Base-by-base conservation (phyloP, 2,888 invertebrate species). In the Leptarthrus brevirostris region DNA sequence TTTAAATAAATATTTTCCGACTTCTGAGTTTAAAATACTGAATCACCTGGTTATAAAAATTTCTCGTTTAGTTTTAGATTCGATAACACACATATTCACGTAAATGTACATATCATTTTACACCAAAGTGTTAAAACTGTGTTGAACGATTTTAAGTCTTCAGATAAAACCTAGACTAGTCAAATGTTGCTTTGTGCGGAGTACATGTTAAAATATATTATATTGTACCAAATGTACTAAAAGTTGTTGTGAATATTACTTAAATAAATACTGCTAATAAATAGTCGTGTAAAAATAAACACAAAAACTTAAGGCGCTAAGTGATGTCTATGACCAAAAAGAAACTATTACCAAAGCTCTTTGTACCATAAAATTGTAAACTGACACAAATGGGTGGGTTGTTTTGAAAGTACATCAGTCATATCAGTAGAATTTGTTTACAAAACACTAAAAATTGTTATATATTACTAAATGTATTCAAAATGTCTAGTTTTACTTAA, bases 91-190 rank as follows among this genome's bases (percentile, higher is more conserved):
- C 26, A 47, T 14, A 26, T 64, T 66, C 8, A 69, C 34, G 20
- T 52, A 69, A 69, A 47, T 69, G 69, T 69, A 69, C 69, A 69
- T 69, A 69, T 69, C 69, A 69, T 47, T 69, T 20, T 52, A 69
- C 49, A 52, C 18, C 14, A 49, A 69, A 52, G 34, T 52, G 49
- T 69, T 69, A 69, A 69, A 49, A 69, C n/a, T 44, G 44, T 20
- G 24, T 24, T 44, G 44, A 14, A 66, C 14, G 16, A 24, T 47
- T 14, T 22, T 14, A 24, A 47, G 64, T 66, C 24, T 66, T 66
- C 47, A 26, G 44, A 40, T n/a, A 24, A 66, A 47, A 36, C 44
- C 20, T 58, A 58, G 58, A 14, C 36, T 58, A 58, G 58, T 58
- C 16, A 58, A 34, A 36, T 20, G 20, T 36, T 34, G 18, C 18